Base-by-base conservation (phyloP, 2,888 invertebrate species). In the Bembecia ichneumoniformis region DNA sequence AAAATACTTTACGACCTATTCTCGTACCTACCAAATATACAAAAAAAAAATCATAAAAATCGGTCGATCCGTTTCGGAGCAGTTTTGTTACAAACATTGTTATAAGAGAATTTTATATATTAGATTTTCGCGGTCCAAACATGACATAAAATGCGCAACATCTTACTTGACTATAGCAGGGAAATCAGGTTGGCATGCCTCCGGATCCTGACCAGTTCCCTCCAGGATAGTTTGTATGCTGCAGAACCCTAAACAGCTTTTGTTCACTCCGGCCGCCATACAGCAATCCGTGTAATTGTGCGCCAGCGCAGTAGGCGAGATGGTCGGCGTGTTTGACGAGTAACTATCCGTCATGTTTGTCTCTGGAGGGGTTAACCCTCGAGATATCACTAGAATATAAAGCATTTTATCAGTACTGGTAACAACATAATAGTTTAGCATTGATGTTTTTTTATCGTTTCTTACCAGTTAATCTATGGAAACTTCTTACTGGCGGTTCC, bases 271-370 rank as follows among this genome's bases (percentile, higher is more conserved):
- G 53, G 90, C 87, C 2, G 83, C 74, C 4, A 91, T 67, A 63
- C 95, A 96, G 72, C 95, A 96, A 59, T 93, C 92, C 0, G 94
- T 94, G 75, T 94, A 95, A 74, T 95, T 94, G 72, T 95, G 95
- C 1, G 89, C 87, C 14, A 88, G 63, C 7, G 88, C 83, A 11
- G 76, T 57, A 0, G 80, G 63, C 0, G 82, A 82, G 1, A 82
- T 62, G 0, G 82, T 75, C 7, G 82, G 80, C 1, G 70, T 60
- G 55, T 87, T 78, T 5, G 83, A 74, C 0, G 87, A 83, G 60
- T 87, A 88, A 5, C 67, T 66, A 63, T 87, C 86, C 0, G 89
- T 89, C 1, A 73, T 65, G 56, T 89, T 90, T 34, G 79, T 72
- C 51, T 89, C 89, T 15, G 90, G 91, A 1, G 91, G 91, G 1